Evolutionary conservation across 2,888 invertebrate species (phyloP).

Genomic region (Ichneumon xanthorius): DNA sequence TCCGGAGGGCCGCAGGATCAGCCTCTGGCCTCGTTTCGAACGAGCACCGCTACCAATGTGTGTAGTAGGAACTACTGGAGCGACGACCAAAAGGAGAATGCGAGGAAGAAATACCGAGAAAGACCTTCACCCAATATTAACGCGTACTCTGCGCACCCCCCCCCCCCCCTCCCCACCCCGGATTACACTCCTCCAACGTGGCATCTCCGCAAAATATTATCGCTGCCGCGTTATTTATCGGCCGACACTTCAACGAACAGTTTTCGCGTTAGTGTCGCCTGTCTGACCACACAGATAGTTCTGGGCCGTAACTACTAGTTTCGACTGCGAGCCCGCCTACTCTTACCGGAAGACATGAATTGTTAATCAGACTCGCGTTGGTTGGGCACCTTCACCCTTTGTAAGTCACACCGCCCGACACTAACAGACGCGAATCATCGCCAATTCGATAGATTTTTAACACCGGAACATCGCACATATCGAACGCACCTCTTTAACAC

Average conservation of each 20-base stretch:
- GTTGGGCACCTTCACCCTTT: too few species aligned
- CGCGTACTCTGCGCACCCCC: constrained; percentile 1
- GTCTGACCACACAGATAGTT: neutral
- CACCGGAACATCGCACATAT: too few species aligned
- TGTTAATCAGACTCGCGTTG: too few species aligned
- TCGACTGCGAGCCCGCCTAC: neutral
- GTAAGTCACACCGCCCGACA: too few species aligned
- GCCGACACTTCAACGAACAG: constrained; percentile 1
- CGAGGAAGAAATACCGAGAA: constrained; percentile 47
- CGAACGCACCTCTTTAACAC: too few species aligned
- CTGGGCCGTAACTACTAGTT: neutral
- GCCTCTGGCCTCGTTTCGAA: constrained; percentile 77
- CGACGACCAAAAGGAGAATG: constrained; percentile 7
- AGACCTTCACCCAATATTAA: constrained; percentile 79
- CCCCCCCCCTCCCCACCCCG: neutral
- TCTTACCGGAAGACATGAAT: neutral
- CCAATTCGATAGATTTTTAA: too few species aligned
- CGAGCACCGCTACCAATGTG: constrained; percentile 62
- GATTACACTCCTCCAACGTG: constrained; percentile 21
- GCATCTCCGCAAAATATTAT: constrained; percentile 44
- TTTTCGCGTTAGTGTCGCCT: constrained; percentile 1
- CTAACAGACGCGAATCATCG: too few species aligned
- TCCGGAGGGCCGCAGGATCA: constrained; percentile 77
- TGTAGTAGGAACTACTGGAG: constrained; percentile 48
- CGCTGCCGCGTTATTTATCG: constrained; percentile 24